These are phyloP conservation scores for Globia sparganii DNA, from an alignment of 2,888 invertebrate genomes.

Conservation along the genomic window DNA sequence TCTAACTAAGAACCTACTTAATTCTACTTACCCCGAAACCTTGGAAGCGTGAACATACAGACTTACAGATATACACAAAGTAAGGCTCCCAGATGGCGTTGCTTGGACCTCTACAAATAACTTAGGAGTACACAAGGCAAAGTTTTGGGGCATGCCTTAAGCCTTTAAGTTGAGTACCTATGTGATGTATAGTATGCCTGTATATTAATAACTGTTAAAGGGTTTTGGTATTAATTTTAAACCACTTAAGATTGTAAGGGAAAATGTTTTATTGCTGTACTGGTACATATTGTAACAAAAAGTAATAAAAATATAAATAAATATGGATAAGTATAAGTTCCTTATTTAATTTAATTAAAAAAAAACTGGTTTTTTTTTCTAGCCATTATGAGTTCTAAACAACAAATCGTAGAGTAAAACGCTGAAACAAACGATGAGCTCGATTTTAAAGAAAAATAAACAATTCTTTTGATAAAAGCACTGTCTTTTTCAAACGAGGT, in stretches of 20 bases:
- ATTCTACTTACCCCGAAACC: constrained; percentile 36
- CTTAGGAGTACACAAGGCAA: constrained; percentile 46
- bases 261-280: background rate
- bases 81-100: constrained; percentile 44
- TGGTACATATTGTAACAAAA: too few relatives aligned
- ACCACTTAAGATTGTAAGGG: constrained; percentile 13
- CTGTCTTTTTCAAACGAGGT: too few relatives aligned
- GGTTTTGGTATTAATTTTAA: constrained; percentile 45
- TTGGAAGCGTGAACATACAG: constrained; percentile 31
- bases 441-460: background rate
- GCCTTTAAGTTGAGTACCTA: constrained; percentile 59
- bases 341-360: too few relatives aligned
- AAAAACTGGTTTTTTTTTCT: background rate
- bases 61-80: constrained; percentile 34
- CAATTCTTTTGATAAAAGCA: too few relatives aligned
- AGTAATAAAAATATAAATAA: background rate
- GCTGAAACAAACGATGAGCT: background rate
- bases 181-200: constrained; percentile 54
- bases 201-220: constrained; percentile 48
- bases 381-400: background rate
- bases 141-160: constrained; percentile 57
- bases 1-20: constrained; percentile 35
- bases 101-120: constrained; percentile 59
- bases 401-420: background rate
- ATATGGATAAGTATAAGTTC: too few relatives aligned